A percentile compares a stretch with the other conserved stretches of the same genome.
These are phyloP conservation scores for Cylindroiulus punctatus DNA, from an alignment of 2,888 invertebrate genomes.

Conservation along the genomic window DNA sequence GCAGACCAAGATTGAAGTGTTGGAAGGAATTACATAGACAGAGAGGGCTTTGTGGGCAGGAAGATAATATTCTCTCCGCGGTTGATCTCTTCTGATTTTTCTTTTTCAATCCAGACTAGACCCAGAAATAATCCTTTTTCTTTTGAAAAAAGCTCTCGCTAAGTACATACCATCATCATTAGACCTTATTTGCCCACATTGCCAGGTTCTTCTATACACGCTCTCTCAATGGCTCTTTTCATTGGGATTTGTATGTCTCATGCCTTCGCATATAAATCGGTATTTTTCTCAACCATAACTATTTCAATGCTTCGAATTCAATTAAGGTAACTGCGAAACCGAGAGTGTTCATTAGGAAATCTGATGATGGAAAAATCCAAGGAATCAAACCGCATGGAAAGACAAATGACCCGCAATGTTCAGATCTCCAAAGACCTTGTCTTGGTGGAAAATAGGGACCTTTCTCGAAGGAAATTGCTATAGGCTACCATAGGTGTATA, in stretches of 20 bases:
- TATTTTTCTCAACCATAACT: constrained; percentile 42
- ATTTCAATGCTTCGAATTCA: constrained; percentile 42
- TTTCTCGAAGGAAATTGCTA: neutral
- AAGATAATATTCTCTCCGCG: constrained; percentile 35
- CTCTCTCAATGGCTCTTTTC: constrained; percentile 21
- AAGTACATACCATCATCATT: constrained; percentile 45
- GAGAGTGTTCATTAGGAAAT: constrained; percentile 39
- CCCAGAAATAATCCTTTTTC: constrained; percentile 43
- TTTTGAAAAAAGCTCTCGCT: constrained; percentile 8
- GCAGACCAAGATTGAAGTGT: constrained; percentile 35
- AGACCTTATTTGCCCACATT: constrained; percentile 29
- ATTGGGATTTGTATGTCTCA: constrained; percentile 25
- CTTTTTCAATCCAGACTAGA: constrained; percentile 39
- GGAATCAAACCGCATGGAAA: constrained; percentile 12
- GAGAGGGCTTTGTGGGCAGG: constrained; percentile 39
- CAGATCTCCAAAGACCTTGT: neutral
- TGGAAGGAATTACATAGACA: constrained; percentile 35
- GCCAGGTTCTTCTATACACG: neutral
- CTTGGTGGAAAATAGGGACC: neutral
- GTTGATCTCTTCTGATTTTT: constrained; percentile 45
- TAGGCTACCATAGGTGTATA: neutral
- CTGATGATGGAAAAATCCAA: constrained; percentile 17
- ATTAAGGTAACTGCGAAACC: constrained; percentile 45
- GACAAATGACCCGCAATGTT: constrained; percentile 17
- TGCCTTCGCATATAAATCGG: constrained; percentile 41